A percentile compares a stretch with the other conserved stretches of the same genome.
Conservation (phyloP, 1,140 invertebrate species). For the Oncopodura yosiiana region DNA sequence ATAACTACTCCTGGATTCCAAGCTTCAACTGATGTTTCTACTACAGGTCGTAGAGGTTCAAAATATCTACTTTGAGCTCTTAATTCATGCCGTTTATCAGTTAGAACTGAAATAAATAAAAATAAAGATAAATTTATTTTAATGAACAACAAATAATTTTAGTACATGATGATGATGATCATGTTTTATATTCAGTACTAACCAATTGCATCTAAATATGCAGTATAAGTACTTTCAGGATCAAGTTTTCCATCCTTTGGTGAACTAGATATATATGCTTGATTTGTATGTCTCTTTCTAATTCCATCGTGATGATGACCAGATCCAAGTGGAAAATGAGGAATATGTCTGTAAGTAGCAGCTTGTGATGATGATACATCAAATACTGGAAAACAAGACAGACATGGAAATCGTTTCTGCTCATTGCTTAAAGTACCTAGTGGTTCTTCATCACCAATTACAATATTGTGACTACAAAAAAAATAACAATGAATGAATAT, state of each 20-base stretch:
- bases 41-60: constrained; percentile 43
- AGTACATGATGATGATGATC: background rate
- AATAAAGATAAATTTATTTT: background rate
- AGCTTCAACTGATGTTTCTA: too few species aligned
- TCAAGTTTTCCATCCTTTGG: constrained; percentile 58
- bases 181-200: constrained; percentile 37
- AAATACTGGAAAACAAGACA: constrained; percentile 3
- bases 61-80: constrained; percentile 37
- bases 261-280: background rate
- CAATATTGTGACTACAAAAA: constrained; percentile 15
- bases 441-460: constrained; percentile 26
- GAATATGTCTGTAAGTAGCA: background rate
- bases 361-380: background rate
- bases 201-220: constrained; percentile 71
- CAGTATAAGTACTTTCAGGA: constrained; percentile 64
- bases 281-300: constrained; percentile 21
- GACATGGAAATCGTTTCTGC: constrained; percentile 5
- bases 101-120: constrained; percentile 18
- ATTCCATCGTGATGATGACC: too few species aligned
- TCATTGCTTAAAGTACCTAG: too few species aligned
- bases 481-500: background rate
- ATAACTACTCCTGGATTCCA: constrained; percentile 38
- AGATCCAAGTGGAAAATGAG: background rate
- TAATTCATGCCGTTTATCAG: constrained; percentile 31
- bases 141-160: background rate